A percentile compares a stretch with the other conserved stretches of the same genome.
These are phyloP conservation scores for Erpobdella octoculata DNA, from an alignment of 2,888 invertebrate species.

Conservation along the genomic window DNA sequence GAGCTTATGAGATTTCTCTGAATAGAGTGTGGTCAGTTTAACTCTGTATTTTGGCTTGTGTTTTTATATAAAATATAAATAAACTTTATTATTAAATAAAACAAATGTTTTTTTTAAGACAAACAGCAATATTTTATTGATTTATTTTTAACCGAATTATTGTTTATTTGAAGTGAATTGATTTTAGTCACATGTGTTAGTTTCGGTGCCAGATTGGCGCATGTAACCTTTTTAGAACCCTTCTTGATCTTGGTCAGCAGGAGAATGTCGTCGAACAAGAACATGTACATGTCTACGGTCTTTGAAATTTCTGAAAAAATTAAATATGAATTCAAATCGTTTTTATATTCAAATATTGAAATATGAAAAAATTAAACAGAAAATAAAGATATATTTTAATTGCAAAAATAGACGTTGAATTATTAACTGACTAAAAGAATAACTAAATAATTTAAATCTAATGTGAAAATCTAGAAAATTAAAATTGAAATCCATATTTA, in stretches of 20 bases:
- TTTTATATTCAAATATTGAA: too few relatives aligned
- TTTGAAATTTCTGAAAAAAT: slow-evolving; percentile 56
- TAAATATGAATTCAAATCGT: slow-evolving; percentile 13
- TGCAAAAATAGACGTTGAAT: too few relatives aligned
- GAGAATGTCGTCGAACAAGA: slow-evolving; percentile 62
- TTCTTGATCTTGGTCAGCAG: slow-evolving; percentile 59
- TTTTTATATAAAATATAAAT: background rate
- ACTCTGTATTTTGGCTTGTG: background rate
- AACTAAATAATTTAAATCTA: too few relatives aligned
- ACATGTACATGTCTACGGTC: slow-evolving; percentile 58
- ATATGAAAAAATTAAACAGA: too few relatives aligned
- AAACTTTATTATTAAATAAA: background rate
- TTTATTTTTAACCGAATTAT: background rate
- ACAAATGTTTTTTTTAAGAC: too few relatives aligned
- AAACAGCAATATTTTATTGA: background rate
- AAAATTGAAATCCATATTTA: too few relatives aligned
- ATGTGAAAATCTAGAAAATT: too few relatives aligned
- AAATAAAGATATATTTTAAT: too few relatives aligned
- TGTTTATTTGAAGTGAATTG: background rate
- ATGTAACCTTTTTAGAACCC: slow-evolving; percentile 52
- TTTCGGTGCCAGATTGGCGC: slow-evolving; percentile 6
- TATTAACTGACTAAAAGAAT: too few relatives aligned
- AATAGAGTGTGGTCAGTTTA: too few relatives aligned
- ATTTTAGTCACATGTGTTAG: slow-evolving; percentile 2
- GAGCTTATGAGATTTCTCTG: too few relatives aligned